Evolutionary conservation across 2,888 invertebrate genomes (phyloP).

Genomic region (Lottia gigantea): DNA sequence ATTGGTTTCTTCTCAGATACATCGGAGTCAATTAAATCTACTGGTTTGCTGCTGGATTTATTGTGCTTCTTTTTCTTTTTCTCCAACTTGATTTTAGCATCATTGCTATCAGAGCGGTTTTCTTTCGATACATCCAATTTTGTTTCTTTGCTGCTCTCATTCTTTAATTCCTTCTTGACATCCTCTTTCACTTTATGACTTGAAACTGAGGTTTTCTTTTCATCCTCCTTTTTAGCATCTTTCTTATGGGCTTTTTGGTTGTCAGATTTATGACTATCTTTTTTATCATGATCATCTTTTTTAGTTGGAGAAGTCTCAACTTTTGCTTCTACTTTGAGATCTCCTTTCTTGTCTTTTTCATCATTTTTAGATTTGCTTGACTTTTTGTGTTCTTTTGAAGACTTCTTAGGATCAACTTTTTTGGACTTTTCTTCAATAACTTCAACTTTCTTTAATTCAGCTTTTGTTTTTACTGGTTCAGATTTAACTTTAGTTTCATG

Average conservation of each 20-base stretch:
- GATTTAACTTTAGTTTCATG: constrained; percentile 8
- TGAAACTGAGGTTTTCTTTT: constrained; percentile 21
- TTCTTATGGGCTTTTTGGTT: background rate
- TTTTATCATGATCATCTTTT: constrained; percentile 13
- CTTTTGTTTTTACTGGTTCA: constrained; percentile 5
- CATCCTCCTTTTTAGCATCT: constrained; percentile 26
- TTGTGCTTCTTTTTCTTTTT: constrained; percentile 25
- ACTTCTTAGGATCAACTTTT: constrained; percentile 23
- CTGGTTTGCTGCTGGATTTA: background rate
- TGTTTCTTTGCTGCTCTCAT: constrained; percentile 10
- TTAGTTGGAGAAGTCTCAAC: constrained; percentile 18
- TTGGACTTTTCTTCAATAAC: constrained; percentile 30
- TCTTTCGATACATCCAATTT: background rate
- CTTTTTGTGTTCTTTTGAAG: constrained; percentile 28
- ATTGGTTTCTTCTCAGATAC: background rate
- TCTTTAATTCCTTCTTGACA: constrained; percentile 7
- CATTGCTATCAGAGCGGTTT: constrained; percentile 4
- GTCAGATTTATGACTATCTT: constrained; percentile 2
- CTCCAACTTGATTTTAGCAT: constrained; percentile 15
- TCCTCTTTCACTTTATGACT: constrained; percentile 15
- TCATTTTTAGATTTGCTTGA: constrained; percentile 18
- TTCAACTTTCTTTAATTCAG: constrained; percentile 13
- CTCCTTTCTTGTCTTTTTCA: constrained; percentile 21
- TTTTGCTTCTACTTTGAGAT: constrained; percentile 29
- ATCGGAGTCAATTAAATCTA: constrained; percentile 7